Conservation (phyloP, 2,113 vertebrate genomes). For the Geococcyx californianus region DNA sequence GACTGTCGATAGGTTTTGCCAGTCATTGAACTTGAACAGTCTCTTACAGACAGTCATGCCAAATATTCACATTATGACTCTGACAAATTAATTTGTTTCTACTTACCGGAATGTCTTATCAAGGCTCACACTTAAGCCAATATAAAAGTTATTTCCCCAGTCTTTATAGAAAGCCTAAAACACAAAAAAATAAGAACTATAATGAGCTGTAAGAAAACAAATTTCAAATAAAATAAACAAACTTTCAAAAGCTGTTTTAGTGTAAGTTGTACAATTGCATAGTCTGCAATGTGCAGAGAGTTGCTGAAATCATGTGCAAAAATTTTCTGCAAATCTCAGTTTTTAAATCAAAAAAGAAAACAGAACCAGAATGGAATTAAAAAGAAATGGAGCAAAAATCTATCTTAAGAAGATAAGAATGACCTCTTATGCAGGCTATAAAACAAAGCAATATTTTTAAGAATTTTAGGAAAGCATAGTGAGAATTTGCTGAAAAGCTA, state of each 20-base stretch:
- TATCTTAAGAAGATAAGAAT: neutral
- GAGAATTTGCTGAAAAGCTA: neutral
- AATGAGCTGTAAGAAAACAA: neutral
- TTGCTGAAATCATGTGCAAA: neutral
- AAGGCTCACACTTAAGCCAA: constrained; percentile 87
- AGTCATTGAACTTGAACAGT: neutral
- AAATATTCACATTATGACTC: neutral
- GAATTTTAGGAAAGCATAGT: neutral
- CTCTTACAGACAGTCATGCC: neutral
- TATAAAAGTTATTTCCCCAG: constrained; percentile 76
- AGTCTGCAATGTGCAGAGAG: neutral
- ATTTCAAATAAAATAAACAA: neutral
- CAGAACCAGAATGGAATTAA: neutral
- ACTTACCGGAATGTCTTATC: constrained; percentile 91
- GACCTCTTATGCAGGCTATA: neutral
- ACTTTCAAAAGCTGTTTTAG: neutral
- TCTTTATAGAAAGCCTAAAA: constrained; percentile 75
- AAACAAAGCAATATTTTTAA: neutral
- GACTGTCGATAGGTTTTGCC: neutral
- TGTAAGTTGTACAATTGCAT: neutral
- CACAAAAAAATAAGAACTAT: neutral
- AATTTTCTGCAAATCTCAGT: neutral
- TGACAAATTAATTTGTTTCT: neutral
- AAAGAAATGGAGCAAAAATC: neutral
- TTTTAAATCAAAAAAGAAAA: neutral